phyloP scores from a whole-genome alignment of 2,113 vertebrate genomes.

The Actenoides hombroni region DNA sequence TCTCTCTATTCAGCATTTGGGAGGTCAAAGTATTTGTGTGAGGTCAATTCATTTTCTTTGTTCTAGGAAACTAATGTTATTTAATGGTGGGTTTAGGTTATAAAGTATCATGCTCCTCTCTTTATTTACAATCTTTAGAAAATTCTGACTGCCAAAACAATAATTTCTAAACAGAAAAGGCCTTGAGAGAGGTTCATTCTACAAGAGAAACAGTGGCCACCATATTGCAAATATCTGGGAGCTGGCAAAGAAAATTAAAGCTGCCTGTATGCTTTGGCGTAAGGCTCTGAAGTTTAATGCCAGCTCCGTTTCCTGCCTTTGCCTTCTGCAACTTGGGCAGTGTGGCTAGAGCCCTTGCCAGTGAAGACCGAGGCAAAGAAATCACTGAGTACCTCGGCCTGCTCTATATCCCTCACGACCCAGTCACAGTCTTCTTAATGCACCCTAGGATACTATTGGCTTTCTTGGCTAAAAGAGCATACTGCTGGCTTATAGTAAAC shows the following conservation, averaged over 20 bases:
- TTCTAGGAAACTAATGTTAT: background rate
- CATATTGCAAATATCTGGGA: background rate
- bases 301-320: background rate
- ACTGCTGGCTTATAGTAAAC: too few relatives aligned
- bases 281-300: background rate
- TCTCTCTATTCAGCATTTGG: background rate
- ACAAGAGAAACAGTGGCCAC: background rate
- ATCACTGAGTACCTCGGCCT: too few relatives aligned
- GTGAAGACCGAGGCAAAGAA: too few relatives aligned
- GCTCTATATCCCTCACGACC: too few relatives aligned
- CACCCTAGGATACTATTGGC: too few relatives aligned
- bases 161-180: background rate
- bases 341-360: too few relatives aligned
- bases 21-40: background rate
- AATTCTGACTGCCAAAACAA: background rate
- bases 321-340: too few relatives aligned
- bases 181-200: background rate
- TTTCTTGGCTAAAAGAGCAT: too few relatives aligned
- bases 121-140: background rate
- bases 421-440: too few relatives aligned
- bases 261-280: background rate
- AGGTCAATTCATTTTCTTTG: background rate
- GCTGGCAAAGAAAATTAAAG: background rate
- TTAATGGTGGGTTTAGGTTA: background rate
- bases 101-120: rapidly evolving